Base-by-base conservation (phyloP, 1,140 invertebrate genomes). In the Archivesica marissinica region DNA sequence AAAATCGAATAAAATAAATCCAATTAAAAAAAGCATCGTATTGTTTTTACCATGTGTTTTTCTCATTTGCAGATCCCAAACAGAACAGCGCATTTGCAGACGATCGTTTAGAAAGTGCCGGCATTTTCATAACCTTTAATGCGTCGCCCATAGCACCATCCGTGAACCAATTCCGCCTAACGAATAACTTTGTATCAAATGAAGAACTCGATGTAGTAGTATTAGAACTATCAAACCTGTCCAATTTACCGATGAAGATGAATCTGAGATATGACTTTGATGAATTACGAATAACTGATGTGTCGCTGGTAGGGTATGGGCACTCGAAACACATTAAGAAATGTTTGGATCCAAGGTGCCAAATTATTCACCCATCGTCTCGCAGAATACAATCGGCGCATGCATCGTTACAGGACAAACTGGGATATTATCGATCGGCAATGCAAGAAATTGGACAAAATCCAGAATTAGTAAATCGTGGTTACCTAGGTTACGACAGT, bases 341-440 rank as follows among this genome's bases (percentile, higher is more conserved):
- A 64, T 25, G 23, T 17, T 64, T 64, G 23, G 59, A 64, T 64
- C 59, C 59, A 64, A 64, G 38, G 38, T 64, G 59, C 15, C 2
- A 64, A 20, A 64, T 64, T 35, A 1, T 64, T 2, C 0, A 30
- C 38, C 59, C 59, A 25, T 4, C 1, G 33, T 64, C 59, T 3
- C 7, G 38, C 11, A 64, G 59, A 64, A 35, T 64, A 35, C 59
- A 35, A 20, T 33, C 59, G 13, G 59, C 59, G 20, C 25, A 28
- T 1, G 59, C 59, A 35, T 64, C 7, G 28, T 64, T 35, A 15
- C 59, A 64, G 15, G 30, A 64, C 4, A 64, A 64, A 13, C 38
- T 35, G 1, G 59, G 15, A 1, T 64, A 35, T 13, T 64, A 35
- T 20, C 33, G 30, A 17, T 3, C 59, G 20, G 59, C 20, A 2